These are phyloP conservation scores for Oceanites oceanicus DNA, from an alignment of 2,113 vertebrate species.

Conservation along the genomic window DNA sequence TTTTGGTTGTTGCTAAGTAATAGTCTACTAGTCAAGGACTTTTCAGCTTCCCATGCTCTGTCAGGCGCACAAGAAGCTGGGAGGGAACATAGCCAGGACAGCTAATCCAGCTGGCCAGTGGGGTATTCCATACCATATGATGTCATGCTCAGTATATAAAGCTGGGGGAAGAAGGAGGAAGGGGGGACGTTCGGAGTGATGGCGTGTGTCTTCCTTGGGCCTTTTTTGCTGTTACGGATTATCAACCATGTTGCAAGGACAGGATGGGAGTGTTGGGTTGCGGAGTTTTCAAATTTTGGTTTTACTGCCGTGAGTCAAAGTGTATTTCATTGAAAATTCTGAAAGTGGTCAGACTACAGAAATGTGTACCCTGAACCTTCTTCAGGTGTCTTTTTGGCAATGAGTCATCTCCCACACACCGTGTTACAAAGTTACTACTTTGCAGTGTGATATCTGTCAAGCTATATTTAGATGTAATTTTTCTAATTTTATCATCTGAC, in stretches of 20 bases:
- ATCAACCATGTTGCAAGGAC: neutral
- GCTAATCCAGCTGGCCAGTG: too few relatives aligned
- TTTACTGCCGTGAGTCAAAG: neutral
- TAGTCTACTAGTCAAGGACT: too few relatives aligned
- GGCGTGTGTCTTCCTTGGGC: too few relatives aligned
- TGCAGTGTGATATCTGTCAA: neutral
- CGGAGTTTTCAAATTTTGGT: rapidly evolving
- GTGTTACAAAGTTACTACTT: neutral
- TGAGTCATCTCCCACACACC: neutral
- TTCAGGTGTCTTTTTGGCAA: neutral
- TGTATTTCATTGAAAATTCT: neutral
- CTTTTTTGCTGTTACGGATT: neutral
- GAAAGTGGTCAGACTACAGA: neutral
- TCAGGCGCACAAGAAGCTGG: too few relatives aligned
- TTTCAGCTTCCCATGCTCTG: too few relatives aligned
- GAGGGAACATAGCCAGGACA: too few relatives aligned
- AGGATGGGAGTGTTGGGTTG: neutral
- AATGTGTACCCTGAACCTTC: neutral
- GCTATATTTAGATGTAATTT: neutral
- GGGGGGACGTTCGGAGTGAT: too few relatives aligned
- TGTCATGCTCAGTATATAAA: too few relatives aligned
- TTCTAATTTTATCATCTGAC: neutral
- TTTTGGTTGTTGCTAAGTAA: too few relatives aligned
- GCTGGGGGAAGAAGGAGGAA: too few relatives aligned
- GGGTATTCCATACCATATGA: too few relatives aligned